Conservation (phyloP, 1,140 invertebrate genomes). For the Pseudomyrmex flavicornis region DNA sequence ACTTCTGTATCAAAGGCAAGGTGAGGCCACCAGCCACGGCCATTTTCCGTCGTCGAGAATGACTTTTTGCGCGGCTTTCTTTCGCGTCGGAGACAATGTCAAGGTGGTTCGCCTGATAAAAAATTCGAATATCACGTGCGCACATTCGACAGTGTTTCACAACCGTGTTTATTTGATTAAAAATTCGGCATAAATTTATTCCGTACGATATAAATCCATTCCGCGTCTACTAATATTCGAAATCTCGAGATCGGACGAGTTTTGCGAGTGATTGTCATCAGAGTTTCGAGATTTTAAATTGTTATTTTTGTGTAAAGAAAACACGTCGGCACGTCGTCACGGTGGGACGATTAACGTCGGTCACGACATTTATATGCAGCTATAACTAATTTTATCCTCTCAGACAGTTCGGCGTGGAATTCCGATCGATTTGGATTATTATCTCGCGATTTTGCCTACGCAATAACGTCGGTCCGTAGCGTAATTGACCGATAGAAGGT, state of each 20-base stretch:
- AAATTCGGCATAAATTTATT: too few species aligned
- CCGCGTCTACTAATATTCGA: neutral
- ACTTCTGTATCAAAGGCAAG: slow-evolving; percentile 66
- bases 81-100: slow-evolving; percentile 62
- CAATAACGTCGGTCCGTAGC: neutral
- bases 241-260: neutral
- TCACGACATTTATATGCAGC: neutral
- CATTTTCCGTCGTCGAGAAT: slow-evolving; percentile 20
- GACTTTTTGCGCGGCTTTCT: slow-evolving; percentile 51
- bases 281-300: neutral
- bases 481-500: slow-evolving; percentile 37
- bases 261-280: neutral
- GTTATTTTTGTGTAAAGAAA: neutral
- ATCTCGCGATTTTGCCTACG: slow-evolving; percentile 11
- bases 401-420: slow-evolving; percentile 23
- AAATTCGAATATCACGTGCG: neutral
- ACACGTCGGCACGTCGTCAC: neutral
- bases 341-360: neutral
- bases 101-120: slow-evolving; percentile 47
- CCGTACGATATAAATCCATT: neutral
- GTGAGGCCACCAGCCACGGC: slow-evolving; percentile 43
- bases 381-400: neutral
- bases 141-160: neutral
- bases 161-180: neutral
- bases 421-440: slow-evolving; percentile 7